Evolutionary conservation across 2,113 vertebrate species (phyloP).

Genomic region (Grallaria varia): DNA sequence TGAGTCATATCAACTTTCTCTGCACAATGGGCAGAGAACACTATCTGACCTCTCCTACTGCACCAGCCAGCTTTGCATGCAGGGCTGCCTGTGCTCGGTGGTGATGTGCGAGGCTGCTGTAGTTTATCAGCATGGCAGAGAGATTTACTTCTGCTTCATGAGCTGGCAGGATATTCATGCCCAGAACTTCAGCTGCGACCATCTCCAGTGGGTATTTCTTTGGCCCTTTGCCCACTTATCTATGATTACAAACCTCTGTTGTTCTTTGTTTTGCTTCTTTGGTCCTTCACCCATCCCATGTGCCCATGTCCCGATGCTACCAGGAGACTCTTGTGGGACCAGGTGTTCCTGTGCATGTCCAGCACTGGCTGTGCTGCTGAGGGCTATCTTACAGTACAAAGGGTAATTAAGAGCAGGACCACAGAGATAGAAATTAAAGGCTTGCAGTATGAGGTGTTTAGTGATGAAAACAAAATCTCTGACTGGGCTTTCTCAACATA

Average conservation of each 20-base stretch:
- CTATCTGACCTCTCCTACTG: background rate
- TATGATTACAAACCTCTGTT: background rate
- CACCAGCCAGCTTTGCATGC: background rate
- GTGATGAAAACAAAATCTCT: background rate
- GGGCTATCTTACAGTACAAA: background rate
- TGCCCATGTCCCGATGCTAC: background rate
- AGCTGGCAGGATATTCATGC: background rate
- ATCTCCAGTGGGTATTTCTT: background rate
- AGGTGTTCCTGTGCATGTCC: background rate
- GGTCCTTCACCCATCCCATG: background rate
- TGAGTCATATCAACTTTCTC: background rate
- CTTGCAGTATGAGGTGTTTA: background rate
- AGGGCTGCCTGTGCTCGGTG: background rate
- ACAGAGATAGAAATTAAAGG: background rate
- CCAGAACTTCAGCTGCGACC: background rate
- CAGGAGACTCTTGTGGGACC: background rate
- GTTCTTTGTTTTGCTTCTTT: background rate
- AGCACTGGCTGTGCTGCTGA: background rate
- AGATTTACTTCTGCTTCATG: conserved; percentile 11
- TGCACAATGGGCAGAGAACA: background rate
- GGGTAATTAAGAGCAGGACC: background rate
- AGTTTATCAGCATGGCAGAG: background rate
- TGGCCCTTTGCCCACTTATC: conserved; percentile 2
- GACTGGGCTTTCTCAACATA: background rate
- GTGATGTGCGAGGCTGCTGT: background rate